Base-by-base conservation (phyloP, 2,888 invertebrate genomes). In the Hydraecia micacea region DNA sequence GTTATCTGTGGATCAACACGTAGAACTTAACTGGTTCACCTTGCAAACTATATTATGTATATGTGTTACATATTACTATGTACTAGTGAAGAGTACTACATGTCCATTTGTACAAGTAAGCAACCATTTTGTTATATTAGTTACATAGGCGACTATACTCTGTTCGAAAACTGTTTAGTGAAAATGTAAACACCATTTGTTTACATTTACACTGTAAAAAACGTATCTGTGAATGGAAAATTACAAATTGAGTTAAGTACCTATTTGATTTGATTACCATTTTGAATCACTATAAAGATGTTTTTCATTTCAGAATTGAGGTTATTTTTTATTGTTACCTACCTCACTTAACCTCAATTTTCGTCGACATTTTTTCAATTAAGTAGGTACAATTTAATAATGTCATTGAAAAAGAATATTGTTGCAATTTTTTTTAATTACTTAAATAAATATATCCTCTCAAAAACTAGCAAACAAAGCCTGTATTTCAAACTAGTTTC, bases 1-100 rank as follows among this genome's bases (percentile, higher is more conserved):
- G 25, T 80, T 46, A 73, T 81, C 73, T 79, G 21, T 81, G 49
- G n/a, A 65, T 63, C 39, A 15, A 39, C 1, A 71, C 36, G 55
- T 73, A 46, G 28, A 8, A 36, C 7, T 2, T 8, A 49, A 78
- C 81, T 66, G 28, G 70, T 65, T 63, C 39, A 80, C 82, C 82
- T 80, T 68, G 58, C 52, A 13, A n/a, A 69, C 49, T 60, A 28
- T 49, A n/a, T 25, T 25, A 79, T 21, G 36, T 25, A 79, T 21
- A 79, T 21, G 60, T 28, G 76, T 42, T 5, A 75, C 21, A 60
- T 8, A 42, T n/a, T 66, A 25, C 46, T 15, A 46, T 46, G 46
- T 4, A 60, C 11, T 67, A 28, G 11, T 32, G 32, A 52, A 52
- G 13, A 69, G 21, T 21, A 42, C 11, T 1, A 65, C 18, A 42